Evolutionary conservation across 2,797 vertebrate species (phyloP).

Genomic region (Poeciliopsis turneri): DNA sequence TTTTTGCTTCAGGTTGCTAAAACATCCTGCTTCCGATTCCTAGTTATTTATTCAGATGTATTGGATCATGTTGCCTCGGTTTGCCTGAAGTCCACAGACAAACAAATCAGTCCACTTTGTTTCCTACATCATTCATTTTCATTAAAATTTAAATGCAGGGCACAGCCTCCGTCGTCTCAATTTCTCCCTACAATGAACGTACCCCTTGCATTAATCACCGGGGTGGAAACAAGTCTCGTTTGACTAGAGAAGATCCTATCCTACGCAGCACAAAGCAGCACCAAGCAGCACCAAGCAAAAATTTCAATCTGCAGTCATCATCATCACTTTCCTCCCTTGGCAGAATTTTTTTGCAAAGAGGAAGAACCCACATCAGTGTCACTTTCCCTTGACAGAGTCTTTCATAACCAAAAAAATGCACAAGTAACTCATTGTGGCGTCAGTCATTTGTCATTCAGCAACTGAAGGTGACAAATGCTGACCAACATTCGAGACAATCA

Average conservation of each 20-base stretch:
- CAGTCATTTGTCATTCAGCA: conserved; percentile 51
- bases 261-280: neutral
- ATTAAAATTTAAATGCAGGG: conserved; percentile 75
- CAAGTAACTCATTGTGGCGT: conserved; percentile 36
- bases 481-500: conserved; percentile 59
- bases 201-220: conserved; percentile 63
- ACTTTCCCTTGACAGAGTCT: conserved; percentile 7
- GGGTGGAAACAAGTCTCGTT: conserved; percentile 30
- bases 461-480: conserved; percentile 57
- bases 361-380: conserved; percentile 30
- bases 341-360: conserved; percentile 6
- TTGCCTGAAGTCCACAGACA: conserved; percentile 49
- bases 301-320: neutral
- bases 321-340: neutral
- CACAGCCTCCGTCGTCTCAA: conserved; percentile 53
- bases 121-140: conserved; percentile 81
- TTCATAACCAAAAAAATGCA: conserved; percentile 18
- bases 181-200: conserved; percentile 60
- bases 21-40: conserved; percentile 43
- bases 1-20: conserved; percentile 20
- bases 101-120: conserved; percentile 81
- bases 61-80: conserved; percentile 54
- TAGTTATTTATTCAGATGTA: conserved; percentile 75
- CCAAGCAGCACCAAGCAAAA: neutral
- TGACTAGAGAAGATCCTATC: conserved; percentile 17